Conservation (phyloP, 2,888 invertebrate species). For the Tethea ocularis region DNA sequence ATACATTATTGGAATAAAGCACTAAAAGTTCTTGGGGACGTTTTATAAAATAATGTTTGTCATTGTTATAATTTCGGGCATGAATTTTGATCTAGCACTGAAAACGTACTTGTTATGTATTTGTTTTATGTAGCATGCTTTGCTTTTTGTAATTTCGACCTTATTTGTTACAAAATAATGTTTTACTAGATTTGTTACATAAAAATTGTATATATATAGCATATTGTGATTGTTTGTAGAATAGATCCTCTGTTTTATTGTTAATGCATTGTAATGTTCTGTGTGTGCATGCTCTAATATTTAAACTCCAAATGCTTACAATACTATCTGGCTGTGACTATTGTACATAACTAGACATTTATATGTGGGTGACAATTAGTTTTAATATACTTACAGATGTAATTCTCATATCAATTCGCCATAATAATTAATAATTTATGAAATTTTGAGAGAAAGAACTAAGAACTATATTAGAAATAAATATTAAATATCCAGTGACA, state of each 20-base stretch:
- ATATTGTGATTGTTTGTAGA: background rate
- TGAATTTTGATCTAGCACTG: background rate
- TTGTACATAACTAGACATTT: background rate
- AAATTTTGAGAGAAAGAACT: no score
- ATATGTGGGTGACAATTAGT: background rate
- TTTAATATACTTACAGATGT: background rate
- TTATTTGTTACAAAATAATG: no score
- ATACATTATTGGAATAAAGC: background rate
- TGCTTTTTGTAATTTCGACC: no score
- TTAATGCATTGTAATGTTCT: background rate
- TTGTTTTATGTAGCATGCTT: no score
- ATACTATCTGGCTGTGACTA: background rate
- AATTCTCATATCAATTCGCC: background rate
- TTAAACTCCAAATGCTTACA: background rate
- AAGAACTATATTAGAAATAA: no score
- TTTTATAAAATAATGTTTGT: background rate
- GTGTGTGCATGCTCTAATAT: background rate
- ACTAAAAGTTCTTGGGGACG: background rate
- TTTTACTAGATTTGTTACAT: background rate
- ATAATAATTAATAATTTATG: no score
- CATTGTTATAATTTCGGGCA: background rate
- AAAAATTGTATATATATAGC: background rate
- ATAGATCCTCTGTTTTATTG: no score
- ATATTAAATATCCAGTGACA: no score
- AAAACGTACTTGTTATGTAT: no score